Conservation (phyloP, 2,113 vertebrate species). For the Salvelinus namaycush region DNA sequence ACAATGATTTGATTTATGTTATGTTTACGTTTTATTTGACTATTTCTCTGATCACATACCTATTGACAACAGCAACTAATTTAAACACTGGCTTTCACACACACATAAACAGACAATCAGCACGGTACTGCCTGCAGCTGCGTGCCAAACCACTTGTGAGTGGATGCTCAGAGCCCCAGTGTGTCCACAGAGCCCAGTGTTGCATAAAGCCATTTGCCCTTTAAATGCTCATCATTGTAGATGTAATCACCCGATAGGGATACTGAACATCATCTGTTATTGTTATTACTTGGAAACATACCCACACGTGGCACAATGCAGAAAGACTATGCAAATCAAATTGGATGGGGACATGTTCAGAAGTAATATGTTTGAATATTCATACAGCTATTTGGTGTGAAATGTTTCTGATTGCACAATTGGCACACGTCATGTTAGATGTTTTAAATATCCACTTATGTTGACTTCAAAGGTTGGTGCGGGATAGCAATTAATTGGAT, state of each 20-base stretch:
- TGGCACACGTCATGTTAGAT: slow-evolving; percentile 10
- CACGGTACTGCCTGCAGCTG: not conserved
- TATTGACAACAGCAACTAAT: no score
- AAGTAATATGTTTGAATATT: slow-evolving; percentile 28
- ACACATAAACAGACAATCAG: not conserved
- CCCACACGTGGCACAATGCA: slow-evolving; percentile 8
- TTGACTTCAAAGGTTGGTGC: slow-evolving; percentile 21
- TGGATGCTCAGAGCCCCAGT: not conserved
- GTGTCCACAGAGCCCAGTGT: slow-evolving; percentile 15
- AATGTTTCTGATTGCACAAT: slow-evolving; percentile 16
- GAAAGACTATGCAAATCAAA: slow-evolving; percentile 25
- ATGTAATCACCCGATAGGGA: slow-evolving; percentile 35
- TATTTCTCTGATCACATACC: no score
- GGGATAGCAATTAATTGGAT: not conserved
- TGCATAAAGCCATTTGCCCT: slow-evolving; percentile 26
- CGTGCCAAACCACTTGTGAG: not conserved
- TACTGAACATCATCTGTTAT: slow-evolving; percentile 38
- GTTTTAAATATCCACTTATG: slow-evolving; percentile 18
- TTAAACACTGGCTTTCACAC: not conserved
- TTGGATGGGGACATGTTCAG: slow-evolving; percentile 20
- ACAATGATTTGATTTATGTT: not conserved
- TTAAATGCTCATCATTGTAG: slow-evolving; percentile 16
- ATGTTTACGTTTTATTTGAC: no score
- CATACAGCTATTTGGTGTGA: slow-evolving; percentile 23
- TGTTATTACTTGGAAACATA: slow-evolving; percentile 30